A percentile compares a stretch with the other conserved stretches of the same genome.
Conservation (phyloP, 2,113 vertebrate species). For the Gila orcuttii region DNA sequence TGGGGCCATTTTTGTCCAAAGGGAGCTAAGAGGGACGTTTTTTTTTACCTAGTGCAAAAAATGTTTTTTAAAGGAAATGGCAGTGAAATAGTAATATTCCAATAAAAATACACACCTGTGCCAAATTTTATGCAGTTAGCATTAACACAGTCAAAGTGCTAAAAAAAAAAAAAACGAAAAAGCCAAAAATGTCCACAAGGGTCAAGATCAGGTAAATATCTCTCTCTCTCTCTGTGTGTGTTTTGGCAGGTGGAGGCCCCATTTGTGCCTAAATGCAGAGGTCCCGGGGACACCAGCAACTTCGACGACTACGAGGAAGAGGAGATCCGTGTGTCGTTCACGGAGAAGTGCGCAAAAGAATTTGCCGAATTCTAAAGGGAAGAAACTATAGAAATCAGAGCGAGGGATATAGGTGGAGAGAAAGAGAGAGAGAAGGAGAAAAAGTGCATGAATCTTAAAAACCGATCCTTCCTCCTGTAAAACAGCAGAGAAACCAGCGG, state of each 20-base stretch:
- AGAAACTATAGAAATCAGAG: conserved; percentile 10
- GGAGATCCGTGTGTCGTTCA: conserved; percentile 88
- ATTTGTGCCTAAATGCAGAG: conserved; percentile 92
- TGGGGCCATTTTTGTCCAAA: too few species aligned
- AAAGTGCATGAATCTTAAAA: conserved; percentile 59
- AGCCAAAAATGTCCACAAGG: too few species aligned
- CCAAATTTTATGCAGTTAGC: too few species aligned
- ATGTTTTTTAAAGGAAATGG: too few species aligned
- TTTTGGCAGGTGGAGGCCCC: conserved; percentile 84
- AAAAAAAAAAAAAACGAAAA: too few species aligned
- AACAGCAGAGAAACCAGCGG: conserved; percentile 71
- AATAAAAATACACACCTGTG: too few species aligned
- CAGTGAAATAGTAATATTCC: too few species aligned
- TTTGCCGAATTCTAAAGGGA: conserved; percentile 86
- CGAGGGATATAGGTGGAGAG: conserved; percentile 37
- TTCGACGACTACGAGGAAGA: conserved; percentile 95
- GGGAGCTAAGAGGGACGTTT: too few species aligned
- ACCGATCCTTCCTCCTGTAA: conserved; percentile 68
- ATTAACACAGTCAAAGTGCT: too few species aligned
- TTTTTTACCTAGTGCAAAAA: too few species aligned
- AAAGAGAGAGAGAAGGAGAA: conserved; percentile 65
- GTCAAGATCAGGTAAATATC: too few species aligned
- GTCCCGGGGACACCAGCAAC: conserved; percentile 92
- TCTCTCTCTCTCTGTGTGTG: background rate
- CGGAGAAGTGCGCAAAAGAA: conserved; percentile 91